A percentile compares a stretch with the other conserved stretches of the same genome.
Evolutionary conservation across 2,888 invertebrate species (phyloP).

Genomic region (Latheticus oryzae): DNA sequence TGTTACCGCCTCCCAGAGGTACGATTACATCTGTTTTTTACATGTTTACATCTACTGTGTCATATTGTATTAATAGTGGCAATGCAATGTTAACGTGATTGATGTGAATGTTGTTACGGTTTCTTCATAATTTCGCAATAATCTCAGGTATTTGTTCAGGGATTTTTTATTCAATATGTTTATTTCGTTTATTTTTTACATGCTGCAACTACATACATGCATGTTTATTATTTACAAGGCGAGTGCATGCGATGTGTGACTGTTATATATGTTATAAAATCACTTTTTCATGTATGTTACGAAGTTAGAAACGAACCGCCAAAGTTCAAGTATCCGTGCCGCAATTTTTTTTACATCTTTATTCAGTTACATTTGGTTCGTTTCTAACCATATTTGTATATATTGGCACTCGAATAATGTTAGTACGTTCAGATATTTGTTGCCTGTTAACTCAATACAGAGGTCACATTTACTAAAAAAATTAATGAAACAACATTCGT

Average conservation of each 20-base stretch:
- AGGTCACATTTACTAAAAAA: constrained; percentile 37
- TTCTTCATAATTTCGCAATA: constrained; percentile 48
- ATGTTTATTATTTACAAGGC: constrained; percentile 44
- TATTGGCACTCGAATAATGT: constrained; percentile 58
- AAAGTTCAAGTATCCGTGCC: constrained; percentile 1
- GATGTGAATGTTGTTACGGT: constrained; percentile 45
- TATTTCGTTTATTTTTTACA: constrained; percentile 28
- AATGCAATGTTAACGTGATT: constrained; percentile 60
- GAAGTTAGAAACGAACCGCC: constrained; percentile 2
- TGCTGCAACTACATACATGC: constrained; percentile 41
- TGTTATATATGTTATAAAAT: constrained; percentile 42
- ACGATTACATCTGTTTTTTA: constrained; percentile 36
- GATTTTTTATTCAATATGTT: constrained; percentile 36
- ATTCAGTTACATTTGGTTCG: constrained; percentile 4
- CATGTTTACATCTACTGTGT: constrained; percentile 44
- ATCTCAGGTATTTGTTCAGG: constrained; percentile 56
- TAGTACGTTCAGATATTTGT: constrained; percentile 53
- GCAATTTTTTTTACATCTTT: constrained; percentile 11
- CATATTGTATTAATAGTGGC: constrained; percentile 53
- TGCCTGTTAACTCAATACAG: constrained; percentile 55
- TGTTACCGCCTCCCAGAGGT: constrained; percentile 12
- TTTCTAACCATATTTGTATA: constrained; percentile 47
- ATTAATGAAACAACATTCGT: constrained; percentile 12
- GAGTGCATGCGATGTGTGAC: constrained; percentile 48
- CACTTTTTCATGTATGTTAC: constrained; percentile 30